Conservation (phyloP, 2,888 invertebrate genomes). For the Prosapia bicincta region DNA sequence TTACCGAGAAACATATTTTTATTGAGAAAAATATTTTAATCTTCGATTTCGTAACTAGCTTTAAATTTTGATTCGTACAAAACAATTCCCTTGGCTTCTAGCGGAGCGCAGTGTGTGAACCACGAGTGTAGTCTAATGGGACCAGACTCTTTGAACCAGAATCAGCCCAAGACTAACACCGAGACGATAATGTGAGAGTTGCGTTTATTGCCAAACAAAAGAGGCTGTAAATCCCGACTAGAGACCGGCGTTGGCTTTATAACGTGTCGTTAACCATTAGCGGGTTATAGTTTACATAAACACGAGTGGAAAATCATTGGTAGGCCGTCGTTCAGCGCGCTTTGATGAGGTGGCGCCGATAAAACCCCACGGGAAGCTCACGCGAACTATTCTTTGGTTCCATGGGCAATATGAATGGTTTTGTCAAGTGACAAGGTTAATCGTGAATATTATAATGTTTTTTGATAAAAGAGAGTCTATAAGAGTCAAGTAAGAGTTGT, state of each 20-base stretch:
- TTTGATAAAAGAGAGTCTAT: too few relatives aligned
- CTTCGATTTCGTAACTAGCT: too few relatives aligned
- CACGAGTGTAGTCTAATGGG: background rate
- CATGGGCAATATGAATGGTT: too few relatives aligned
- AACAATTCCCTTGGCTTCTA: too few relatives aligned
- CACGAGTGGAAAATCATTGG: background rate
- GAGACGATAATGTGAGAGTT: background rate
- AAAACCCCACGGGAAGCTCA: background rate
- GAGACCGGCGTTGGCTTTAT: background rate
- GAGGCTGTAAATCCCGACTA: background rate
- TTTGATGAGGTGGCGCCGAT: background rate
- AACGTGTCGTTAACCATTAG: background rate
- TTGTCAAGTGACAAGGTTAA: too few relatives aligned
- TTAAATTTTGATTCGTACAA: too few relatives aligned
- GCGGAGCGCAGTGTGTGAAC: conserved; percentile 6
- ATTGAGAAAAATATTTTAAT: too few relatives aligned
- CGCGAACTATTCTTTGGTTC: too few relatives aligned
- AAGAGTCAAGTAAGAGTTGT: too few relatives aligned
- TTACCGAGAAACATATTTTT: too few relatives aligned
- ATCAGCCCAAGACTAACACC: background rate
- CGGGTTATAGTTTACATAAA: background rate
- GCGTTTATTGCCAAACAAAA: background rate
- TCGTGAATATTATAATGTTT: too few relatives aligned
- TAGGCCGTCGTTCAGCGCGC: background rate
- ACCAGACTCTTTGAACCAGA: background rate